Conservation (phyloP, 2,888 invertebrate genomes). For the Eristalis arbustorum region DNA sequence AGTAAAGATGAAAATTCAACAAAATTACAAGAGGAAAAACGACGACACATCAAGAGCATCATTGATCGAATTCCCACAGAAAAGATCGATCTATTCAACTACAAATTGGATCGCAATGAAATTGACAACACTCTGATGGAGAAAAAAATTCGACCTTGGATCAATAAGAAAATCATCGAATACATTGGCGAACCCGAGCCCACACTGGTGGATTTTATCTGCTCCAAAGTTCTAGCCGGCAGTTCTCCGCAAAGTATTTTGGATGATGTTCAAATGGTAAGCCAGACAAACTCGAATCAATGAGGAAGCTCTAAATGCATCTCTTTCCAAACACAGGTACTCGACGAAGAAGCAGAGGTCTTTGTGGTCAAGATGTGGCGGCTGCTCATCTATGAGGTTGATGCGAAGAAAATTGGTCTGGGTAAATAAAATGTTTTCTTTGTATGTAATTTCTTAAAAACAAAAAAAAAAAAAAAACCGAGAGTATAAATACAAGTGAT, state of each 20-base stretch:
- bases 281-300: background rate
- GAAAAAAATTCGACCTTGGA: slow-evolving; percentile 98
- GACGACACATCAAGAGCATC: slow-evolving; percentile 96
- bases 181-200: slow-evolving; percentile 99
- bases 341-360: slow-evolving; percentile 99
- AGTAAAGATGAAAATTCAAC: slow-evolving; percentile 83
- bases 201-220: slow-evolving; percentile 99
- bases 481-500: slow-evolving; percentile 61
- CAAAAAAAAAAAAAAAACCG: too few species aligned
- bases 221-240: slow-evolving; percentile 97
- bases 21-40: slow-evolving; percentile 94
- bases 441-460: slow-evolving; percentile 56
- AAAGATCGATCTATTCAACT: slow-evolving; percentile 97
- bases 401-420: slow-evolving; percentile 97
- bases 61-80: slow-evolving; percentile 99
- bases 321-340: slow-evolving; percentile 85
- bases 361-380: slow-evolving; percentile 99
- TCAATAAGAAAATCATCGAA: slow-evolving; percentile 99
- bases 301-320: background rate
- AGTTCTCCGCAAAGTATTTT: slow-evolving; percentile 96
- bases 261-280: slow-evolving; percentile 99
- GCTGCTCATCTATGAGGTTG: slow-evolving; percentile 98
- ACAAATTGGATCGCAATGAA: slow-evolving; percentile 94
- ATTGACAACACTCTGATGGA: slow-evolving; percentile 92
- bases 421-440: slow-evolving; percentile 83